Percentiles rank a stretch among this genome's conserved stretches.
These are phyloP conservation scores for Ptiloglossa arizonensis DNA, from an alignment of 1,140 invertebrate genomes.

Conservation along the genomic window DNA sequence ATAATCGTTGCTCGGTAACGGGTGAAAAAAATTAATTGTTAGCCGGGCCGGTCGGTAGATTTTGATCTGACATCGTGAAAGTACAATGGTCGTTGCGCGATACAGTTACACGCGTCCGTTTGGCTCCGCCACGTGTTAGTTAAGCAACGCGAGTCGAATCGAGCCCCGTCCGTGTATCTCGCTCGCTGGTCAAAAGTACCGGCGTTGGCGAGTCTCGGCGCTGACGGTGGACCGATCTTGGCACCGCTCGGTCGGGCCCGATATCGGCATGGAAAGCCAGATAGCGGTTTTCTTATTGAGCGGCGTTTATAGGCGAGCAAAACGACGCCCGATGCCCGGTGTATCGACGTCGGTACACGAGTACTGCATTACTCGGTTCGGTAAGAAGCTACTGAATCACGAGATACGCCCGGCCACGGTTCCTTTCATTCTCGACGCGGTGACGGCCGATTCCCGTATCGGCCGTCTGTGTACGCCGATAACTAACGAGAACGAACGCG, in stretches of 20 bases:
- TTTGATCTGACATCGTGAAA: slow-evolving; percentile 54
- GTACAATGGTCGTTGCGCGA: slow-evolving; percentile 44
- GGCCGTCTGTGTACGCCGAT: slow-evolving; percentile 62
- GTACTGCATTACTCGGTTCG: slow-evolving; percentile 76
- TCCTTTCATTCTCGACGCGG: slow-evolving; percentile 60
- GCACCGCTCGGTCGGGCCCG: slow-evolving; percentile 36
- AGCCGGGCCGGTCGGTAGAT: slow-evolving; percentile 43
- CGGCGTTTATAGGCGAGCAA: slow-evolving; percentile 59
- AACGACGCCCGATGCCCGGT: slow-evolving; percentile 53
- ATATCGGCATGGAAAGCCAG: slow-evolving; percentile 57
- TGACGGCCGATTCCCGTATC: slow-evolving; percentile 64
- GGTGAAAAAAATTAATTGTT: slow-evolving; percentile 48
- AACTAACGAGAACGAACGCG: slow-evolving; percentile 73
- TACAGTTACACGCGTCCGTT: slow-evolving; percentile 43
- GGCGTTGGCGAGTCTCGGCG: slow-evolving; percentile 32
- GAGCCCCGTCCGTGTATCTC: slow-evolving; percentile 9
- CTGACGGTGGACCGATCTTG: slow-evolving; percentile 55
- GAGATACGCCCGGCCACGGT: slow-evolving; percentile 60
- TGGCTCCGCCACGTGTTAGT: slow-evolving; percentile 34
- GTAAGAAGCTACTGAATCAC: slow-evolving; percentile 76
- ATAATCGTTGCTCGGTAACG: slow-evolving; percentile 30
- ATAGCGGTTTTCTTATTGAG: slow-evolving; percentile 74
- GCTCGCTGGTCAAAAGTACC: slow-evolving; percentile 51
- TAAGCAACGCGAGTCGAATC: slow-evolving; percentile 32
- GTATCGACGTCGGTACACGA: slow-evolving; percentile 71